Evolutionary conservation across 1,140 invertebrate species (phyloP).

Genomic region (Copidosoma floridanum): DNA sequence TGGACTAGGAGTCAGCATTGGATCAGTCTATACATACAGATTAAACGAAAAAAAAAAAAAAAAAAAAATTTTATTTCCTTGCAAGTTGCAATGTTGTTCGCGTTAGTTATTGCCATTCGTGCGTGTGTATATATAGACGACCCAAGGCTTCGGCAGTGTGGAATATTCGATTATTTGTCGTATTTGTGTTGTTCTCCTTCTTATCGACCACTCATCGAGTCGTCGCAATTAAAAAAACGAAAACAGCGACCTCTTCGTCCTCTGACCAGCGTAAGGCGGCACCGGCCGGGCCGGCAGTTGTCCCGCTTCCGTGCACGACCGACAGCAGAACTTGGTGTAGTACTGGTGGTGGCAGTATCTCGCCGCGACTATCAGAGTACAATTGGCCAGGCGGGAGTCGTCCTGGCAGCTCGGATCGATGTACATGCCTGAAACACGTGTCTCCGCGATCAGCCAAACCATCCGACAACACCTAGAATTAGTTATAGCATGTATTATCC

Average conservation of each 20-base stretch:
- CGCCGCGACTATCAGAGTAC: slow-evolving; percentile 78
- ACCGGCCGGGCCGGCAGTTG: slow-evolving; percentile 60
- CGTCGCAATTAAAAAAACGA: slow-evolving; percentile 32
- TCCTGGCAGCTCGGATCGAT: slow-evolving; percentile 80
- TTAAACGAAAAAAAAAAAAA: too few species aligned
- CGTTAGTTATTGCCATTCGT: too few species aligned
- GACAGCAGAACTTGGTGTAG: slow-evolving; percentile 91
- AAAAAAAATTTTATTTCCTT: too few species aligned
- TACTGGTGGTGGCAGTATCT: slow-evolving; percentile 82
- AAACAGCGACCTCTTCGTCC: slow-evolving; percentile 42
- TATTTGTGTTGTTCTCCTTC: background rate
- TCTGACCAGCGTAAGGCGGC: slow-evolving; percentile 34
- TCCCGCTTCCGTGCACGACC: slow-evolving; percentile 83
- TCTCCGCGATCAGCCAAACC: too few species aligned
- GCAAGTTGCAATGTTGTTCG: too few species aligned
- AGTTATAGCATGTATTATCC: too few species aligned
- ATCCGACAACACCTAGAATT: too few species aligned
- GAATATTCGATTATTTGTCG: slow-evolving; percentile 47
- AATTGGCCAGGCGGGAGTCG: slow-evolving; percentile 86
- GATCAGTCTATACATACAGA: slow-evolving; percentile 36
- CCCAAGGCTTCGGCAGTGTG: slow-evolving; percentile 58
- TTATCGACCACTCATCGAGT: background rate
- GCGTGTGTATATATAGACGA: slow-evolving; percentile 45
- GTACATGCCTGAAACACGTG: slow-evolving; percentile 69
- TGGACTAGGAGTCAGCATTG: slow-evolving; percentile 54